Conservation (phyloP, 2,888 invertebrate genomes). For the Apamea monoglypha region DNA sequence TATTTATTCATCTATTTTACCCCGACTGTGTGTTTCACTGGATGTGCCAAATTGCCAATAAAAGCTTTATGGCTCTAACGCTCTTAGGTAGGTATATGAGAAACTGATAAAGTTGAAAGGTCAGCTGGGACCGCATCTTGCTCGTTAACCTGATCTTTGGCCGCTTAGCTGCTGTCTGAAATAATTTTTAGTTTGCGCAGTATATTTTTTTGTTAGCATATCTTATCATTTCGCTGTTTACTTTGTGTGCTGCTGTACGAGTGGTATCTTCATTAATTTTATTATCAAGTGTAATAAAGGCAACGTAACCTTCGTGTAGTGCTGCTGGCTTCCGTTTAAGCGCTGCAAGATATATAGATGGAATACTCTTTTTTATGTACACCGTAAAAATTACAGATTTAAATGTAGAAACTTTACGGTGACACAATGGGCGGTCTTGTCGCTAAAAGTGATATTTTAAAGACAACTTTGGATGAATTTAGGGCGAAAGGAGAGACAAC, state of each 20-base stretch:
- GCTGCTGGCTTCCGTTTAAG: not conserved
- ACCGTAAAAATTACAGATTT: no score
- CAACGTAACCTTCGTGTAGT: not conserved
- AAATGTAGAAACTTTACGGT: no score
- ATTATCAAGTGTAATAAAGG: conserved; percentile 8
- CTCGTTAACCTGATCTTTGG: conserved; percentile 56
- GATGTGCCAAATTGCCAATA: conserved; percentile 40
- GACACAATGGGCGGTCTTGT: no score
- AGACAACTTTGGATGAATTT: no score
- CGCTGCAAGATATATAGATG: no score
- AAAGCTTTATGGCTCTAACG: conserved; percentile 58
- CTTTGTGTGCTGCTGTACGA: conserved; percentile 24
- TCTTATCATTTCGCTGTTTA: conserved; percentile 44
- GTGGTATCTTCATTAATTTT: conserved; percentile 16
- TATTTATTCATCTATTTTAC: conserved; percentile 34
- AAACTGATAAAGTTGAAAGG: conserved; percentile 62
- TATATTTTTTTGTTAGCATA: conserved; percentile 23
- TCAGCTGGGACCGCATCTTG: conserved; percentile 53
- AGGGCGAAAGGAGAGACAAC: no score
- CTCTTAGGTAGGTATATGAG: conserved; percentile 51
- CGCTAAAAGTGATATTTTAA: no score
- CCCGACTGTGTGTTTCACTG: conserved; percentile 32
- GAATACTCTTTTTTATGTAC: no score
- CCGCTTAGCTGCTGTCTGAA: conserved; percentile 43
- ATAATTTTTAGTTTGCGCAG: conserved; percentile 36